Evolutionary conservation across 2,113 vertebrate species (phyloP), one percentile per base, ranked within the genome.

Genomic region (Eurypyga helias): DNA sequence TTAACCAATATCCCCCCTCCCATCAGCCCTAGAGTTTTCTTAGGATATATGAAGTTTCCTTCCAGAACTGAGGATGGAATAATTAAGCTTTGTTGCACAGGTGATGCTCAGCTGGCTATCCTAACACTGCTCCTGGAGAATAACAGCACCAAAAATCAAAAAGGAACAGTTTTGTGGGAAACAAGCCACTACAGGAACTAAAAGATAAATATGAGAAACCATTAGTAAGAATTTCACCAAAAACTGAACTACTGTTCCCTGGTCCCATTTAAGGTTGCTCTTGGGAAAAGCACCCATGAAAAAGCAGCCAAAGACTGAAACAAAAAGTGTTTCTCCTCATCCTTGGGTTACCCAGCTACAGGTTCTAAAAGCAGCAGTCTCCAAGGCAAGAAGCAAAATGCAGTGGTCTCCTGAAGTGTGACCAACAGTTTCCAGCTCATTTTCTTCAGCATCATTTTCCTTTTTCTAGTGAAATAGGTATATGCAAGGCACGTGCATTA

Each of bases 171-270:
- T 81, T 11, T 58, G 31, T 48, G 25, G 41, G 60, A 84, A 89
- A 61, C 28, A 73, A 87, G 28, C 12, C 46, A 20, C 0, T 0
- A 43, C 0, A 54, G 18, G 36, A 82, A 71, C 9, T 61, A 49
- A 73, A 73, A 34, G 4, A 2, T 15, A n/a, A 57, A 20, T 23
- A 51, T 5, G 10, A 78, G 55, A 91, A 41, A 66, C 2, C 28
- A 45, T 1, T 25, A 8, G 8, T 34, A 75, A 82, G 34, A 73
- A n/a, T 18, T 17, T n/a, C 82, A 78, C 17, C 34, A 62, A 66
- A 34, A 58, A 65, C 1, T 29, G 11, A 91, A 43, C 25, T 54
- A 38, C 62, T 62, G 36, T 31, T 51, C 48, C 45, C 73, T 36
- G 21, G 13, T 8, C n/a, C 28, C 5, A 3, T 52, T 61, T 65